Base-by-base conservation (phyloP, 1,140 invertebrate species). In the Monochamus saltuarius region DNA sequence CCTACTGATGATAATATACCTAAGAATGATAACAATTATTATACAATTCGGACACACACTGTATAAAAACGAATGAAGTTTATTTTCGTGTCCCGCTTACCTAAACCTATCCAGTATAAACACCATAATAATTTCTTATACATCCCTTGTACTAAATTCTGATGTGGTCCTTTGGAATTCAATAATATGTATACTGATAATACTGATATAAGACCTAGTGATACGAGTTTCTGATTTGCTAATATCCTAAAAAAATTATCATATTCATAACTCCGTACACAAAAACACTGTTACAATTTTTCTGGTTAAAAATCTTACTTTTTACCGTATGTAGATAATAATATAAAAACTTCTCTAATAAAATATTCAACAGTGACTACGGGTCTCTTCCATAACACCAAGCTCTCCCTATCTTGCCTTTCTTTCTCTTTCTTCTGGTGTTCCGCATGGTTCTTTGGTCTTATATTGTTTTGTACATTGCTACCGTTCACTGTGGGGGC, bases 1-100 rank as follows among this genome's bases (percentile, higher is more conserved):
- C 98, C 97, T 45, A 99, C 94, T 8, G 95, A 98, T 17, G 96
- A 98, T 50, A 99, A 83, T 14, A 99, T 89, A 35, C 97, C 97
- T 46, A 56, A 53, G 67, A 70, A 52, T 51, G 49, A 37, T 39
- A 57, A 49, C 49, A 51, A 34, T n/a, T n/a, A n/a, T n/a, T n/a
- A n/a, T n/a, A n/a, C n/a, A n/a, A n/a, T n/a, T n/a, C n/a, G n/a
- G n/a, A n/a, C n/a, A 17, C 11, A 11, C 13, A 7, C 8, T 17
- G 38, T 37, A 37, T 37, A 16, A 6, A 6, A 9, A 52, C 13
- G n/a, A n/a, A 36, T 37, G 1, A 29, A 29, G 2, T 29, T 3
- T 29, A 29, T 29, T 29, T 29, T 3, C 2, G 2, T 29, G 6
- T 6, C 8, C 17, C 14, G 29, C 56, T 57, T 58, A 72, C 71